Percentiles rank a stretch among this genome's conserved stretches.
Conservation (phyloP, 2,888 invertebrate genomes). For the Hydraecia micacea region DNA sequence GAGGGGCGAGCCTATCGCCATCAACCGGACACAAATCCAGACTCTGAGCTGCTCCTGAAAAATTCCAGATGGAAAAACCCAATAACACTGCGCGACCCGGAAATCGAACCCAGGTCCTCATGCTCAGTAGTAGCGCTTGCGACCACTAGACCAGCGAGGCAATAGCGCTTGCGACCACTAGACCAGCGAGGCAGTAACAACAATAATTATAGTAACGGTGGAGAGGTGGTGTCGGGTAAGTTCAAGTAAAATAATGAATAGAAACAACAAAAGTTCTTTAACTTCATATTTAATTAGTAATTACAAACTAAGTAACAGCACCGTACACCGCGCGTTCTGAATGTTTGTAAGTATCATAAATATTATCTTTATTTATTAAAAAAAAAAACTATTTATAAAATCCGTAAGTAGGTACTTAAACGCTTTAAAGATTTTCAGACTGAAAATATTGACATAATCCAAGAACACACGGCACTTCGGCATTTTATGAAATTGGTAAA, state of each 20-base stretch:
- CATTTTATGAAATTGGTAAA: slow-evolving; percentile 13
- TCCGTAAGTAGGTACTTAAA: too few relatives aligned
- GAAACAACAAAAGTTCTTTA: neutral
- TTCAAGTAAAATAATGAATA: neutral
- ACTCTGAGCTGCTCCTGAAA: neutral
- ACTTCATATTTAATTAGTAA: neutral
- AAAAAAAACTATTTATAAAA: slow-evolving; percentile 4
- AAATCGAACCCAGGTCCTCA: neutral
- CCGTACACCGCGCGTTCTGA: neutral
- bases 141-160: neutral
- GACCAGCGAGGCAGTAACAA: neutral
- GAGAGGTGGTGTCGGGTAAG: neutral
- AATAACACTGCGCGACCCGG: neutral
- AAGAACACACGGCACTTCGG: neutral
- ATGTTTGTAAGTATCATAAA: neutral
- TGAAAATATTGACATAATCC: neutral
- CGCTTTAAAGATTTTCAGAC: neutral
- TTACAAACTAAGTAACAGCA: slow-evolving; percentile 18
- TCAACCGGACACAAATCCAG: neutral
- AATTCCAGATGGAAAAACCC: neutral
- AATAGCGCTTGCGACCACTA: neutral
- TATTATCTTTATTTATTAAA: neutral
- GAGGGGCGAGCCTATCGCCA: neutral
- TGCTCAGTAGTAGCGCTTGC: neutral
- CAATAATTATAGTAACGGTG: neutral